Conservation (phyloP, 1,140 invertebrate genomes). For the Drosophila saltans region DNA sequence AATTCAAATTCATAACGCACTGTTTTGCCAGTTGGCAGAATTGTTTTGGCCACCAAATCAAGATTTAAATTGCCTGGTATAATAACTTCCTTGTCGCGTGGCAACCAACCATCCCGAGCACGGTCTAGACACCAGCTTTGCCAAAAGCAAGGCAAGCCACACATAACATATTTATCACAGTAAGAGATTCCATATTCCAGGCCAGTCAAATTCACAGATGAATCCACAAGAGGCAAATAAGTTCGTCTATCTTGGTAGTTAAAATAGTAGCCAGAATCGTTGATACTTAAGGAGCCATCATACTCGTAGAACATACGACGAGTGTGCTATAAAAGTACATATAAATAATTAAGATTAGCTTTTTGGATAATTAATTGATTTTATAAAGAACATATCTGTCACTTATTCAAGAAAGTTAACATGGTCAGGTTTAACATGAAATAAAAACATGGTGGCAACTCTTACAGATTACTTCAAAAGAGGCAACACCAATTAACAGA, state of each 20-base stretch:
- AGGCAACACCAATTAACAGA: no score
- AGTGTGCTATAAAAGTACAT: slow-evolving; percentile 84
- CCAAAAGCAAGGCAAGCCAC: slow-evolving; percentile 86
- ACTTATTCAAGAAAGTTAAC: background rate
- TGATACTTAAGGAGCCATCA: slow-evolving; percentile 83
- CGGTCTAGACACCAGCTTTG: slow-evolving; percentile 33
- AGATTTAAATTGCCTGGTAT: slow-evolving; percentile 26
- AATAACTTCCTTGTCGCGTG: slow-evolving; percentile 27
- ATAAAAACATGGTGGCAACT: no score
- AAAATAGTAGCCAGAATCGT: slow-evolving; percentile 88
- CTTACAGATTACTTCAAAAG: no score
- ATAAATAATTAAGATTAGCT: background rate
- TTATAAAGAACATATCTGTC: background rate
- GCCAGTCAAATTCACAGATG: slow-evolving; percentile 81
- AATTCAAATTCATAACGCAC: slow-evolving; percentile 64
- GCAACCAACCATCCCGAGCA: slow-evolving; percentile 42
- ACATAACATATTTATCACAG: slow-evolving; percentile 87
- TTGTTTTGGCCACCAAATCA: slow-evolving; percentile 27
- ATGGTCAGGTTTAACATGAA: no score
- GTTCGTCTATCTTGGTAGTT: slow-evolving; percentile 89
- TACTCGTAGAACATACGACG: slow-evolving; percentile 85
- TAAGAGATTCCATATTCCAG: slow-evolving; percentile 85
- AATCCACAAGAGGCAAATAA: slow-evolving; percentile 84
- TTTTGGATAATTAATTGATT: background rate
- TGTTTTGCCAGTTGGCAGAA: slow-evolving; percentile 13